Evolutionary conservation across 2,888 invertebrate species (phyloP).

Genomic region (Lithophane semibrunnea): DNA sequence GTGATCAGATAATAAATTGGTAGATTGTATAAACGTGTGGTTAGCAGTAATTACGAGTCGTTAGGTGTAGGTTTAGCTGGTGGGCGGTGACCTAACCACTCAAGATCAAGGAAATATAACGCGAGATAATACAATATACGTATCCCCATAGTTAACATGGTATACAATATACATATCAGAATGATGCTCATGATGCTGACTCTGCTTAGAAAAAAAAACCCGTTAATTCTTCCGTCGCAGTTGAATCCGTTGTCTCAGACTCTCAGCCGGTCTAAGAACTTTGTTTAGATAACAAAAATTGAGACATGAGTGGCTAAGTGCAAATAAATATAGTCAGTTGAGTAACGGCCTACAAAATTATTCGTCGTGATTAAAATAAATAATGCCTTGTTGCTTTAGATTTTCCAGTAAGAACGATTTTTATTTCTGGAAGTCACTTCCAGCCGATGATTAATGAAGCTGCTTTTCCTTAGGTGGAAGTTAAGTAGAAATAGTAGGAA

Average conservation of each 20-base stretch:
- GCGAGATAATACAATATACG: constrained; percentile 47
- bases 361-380: constrained; percentile 16
- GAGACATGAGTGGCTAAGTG: constrained; percentile 7
- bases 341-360: constrained; percentile 19
- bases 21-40: constrained; percentile 57
- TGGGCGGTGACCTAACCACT: constrained; percentile 71
- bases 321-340: constrained; percentile 5
- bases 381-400: not conserved
- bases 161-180: not conserved
- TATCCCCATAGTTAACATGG: constrained; percentile 7
- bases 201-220: not conserved
- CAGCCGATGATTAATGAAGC: not conserved
- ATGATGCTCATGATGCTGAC: not conserved
- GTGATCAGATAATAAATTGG: constrained; percentile 65
- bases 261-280: not conserved
- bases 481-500: not conserved
- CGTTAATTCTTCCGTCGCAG: not conserved
- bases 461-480: not conserved
- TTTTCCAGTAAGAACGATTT: not conserved
- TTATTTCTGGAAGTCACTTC: constrained; percentile 10
- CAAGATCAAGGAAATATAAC: constrained; percentile 75
- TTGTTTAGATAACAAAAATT: constrained; percentile 8
- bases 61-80: constrained; percentile 72
- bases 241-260: not conserved
- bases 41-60: constrained; percentile 70